These are phyloP conservation scores for Oconnorella tubifera DNA, from an alignment of 2,888 invertebrate species.

Conservation along the genomic window DNA sequence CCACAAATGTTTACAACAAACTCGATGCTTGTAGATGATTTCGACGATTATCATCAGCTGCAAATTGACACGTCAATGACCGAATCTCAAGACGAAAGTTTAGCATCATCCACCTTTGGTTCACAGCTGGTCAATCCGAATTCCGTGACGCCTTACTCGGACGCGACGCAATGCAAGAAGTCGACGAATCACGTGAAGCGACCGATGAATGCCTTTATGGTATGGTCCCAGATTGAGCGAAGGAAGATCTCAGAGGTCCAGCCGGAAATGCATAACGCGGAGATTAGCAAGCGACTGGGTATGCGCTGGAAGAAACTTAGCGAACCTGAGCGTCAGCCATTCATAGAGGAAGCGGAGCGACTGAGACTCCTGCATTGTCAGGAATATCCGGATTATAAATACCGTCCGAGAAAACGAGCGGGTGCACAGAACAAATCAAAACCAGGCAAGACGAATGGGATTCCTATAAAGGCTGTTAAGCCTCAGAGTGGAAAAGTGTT, in stretches of 20 bases:
- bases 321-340: constrained; percentile 93
- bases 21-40: background rate
- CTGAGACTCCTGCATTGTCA: constrained; percentile 98
- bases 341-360: constrained; percentile 97
- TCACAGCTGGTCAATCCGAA: constrained; percentile 85
- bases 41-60: background rate
- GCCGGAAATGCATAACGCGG: constrained; percentile 98
- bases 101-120: constrained; percentile 58
- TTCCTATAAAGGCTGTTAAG: background rate
- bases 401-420: constrained; percentile 78
- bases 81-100: too few relatives aligned
- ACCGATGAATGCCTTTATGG: constrained; percentile 99
- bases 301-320: constrained; percentile 97
- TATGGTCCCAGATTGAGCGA: constrained; percentile 95
- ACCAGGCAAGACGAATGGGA: too few relatives aligned
- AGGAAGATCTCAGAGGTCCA: constrained; percentile 98
- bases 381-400: constrained; percentile 98
- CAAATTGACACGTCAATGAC: too few relatives aligned
- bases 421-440: background rate
- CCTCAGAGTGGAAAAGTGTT: background rate
- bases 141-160: constrained; percentile 91
- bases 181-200: constrained; percentile 95
- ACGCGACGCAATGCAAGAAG: constrained; percentile 88
- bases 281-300: constrained; percentile 92
- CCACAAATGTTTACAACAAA: background rate